Evolutionary conservation across 35 echinoderm and acorn worm genomes (phyloP).

Genomic region (Holothuria glaberrima): DNA sequence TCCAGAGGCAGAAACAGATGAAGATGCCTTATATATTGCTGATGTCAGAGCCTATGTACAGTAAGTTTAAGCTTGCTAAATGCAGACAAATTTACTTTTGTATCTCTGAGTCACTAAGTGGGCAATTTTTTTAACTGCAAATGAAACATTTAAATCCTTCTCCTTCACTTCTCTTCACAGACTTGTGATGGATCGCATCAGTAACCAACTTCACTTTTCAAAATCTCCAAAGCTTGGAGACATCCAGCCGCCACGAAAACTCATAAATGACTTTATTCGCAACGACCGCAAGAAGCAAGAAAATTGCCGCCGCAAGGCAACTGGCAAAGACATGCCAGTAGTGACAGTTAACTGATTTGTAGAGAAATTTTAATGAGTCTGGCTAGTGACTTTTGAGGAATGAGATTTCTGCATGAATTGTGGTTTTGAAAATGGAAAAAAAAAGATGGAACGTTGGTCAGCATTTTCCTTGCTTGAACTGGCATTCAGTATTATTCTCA

Average conservation of each 20-base stretch:
- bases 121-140: background rate
- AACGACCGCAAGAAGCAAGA: conserved; percentile 86
- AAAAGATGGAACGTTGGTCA: too few relatives aligned
- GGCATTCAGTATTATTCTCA: too few relatives aligned
- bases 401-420: too few relatives aligned
- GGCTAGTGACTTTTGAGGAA: too few relatives aligned
- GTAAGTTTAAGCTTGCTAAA: conserved; percentile 62
- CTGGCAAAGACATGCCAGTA: conserved; percentile 62
- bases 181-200: conserved; percentile 80
- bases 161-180: conserved; percentile 27
- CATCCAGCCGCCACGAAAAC: conserved; percentile 73
- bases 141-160: background rate
- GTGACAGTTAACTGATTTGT: conserved; percentile 81
- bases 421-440: too few relatives aligned
- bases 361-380: background rate
- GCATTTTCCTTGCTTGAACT: too few relatives aligned
- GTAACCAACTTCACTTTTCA: conserved; percentile 84
- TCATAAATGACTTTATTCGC: conserved; percentile 70
- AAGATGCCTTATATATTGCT: conserved; percentile 79
- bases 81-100: background rate
- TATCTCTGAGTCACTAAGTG: background rate
- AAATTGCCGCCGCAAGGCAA: conserved; percentile 28
- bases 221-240: conserved; percentile 93
- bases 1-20: conserved; percentile 78
- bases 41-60: conserved; percentile 93